phyloP scores from a whole-genome alignment of 2,888 invertebrate genomes.

The Spodoptera picta region DNA sequence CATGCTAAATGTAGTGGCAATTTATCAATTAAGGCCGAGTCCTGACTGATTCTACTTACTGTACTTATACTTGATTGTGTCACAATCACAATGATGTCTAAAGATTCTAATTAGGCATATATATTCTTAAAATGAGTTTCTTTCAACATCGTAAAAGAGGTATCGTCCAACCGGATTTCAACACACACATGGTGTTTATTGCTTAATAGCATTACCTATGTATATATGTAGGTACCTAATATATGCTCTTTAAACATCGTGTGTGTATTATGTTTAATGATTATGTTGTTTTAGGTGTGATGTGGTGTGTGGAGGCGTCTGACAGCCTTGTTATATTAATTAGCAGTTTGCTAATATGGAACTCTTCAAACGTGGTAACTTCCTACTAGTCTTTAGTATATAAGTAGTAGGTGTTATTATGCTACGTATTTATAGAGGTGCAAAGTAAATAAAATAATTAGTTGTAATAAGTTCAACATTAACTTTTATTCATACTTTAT shows the following conservation, averaged over 20 bases:
- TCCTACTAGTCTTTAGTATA: constrained; percentile 6
- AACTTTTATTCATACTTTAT: constrained; percentile 18
- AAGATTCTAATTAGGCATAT: too few relatives aligned
- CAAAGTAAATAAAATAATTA: constrained; percentile 36
- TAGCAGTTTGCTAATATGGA: constrained; percentile 77
- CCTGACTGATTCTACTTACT: too few relatives aligned
- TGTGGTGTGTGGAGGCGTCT: constrained; percentile 82
- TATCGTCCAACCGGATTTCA: too few relatives aligned
- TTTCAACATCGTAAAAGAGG: too few relatives aligned
- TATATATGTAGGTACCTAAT: neutral
- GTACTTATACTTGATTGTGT: too few relatives aligned
- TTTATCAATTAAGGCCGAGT: constrained; percentile 26
- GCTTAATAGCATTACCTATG: neutral
- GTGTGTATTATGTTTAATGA: neutral
- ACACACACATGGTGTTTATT: too few relatives aligned
- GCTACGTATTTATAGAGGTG: constrained; percentile 1
- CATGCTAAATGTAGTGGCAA: constrained; percentile 16
- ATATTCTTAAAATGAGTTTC: too few relatives aligned
- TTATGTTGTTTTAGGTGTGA: constrained; percentile 67
- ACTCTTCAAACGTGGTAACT: constrained; percentile 74
- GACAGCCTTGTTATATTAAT: constrained; percentile 74
- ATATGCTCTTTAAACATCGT: neutral
- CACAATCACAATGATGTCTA: too few relatives aligned
- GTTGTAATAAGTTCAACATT: constrained; percentile 1
- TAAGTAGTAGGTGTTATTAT: neutral